phyloP scores from a whole-genome alignment of 2,797 vertebrate genomes.

The Gadopsis bispinosus region DNA sequence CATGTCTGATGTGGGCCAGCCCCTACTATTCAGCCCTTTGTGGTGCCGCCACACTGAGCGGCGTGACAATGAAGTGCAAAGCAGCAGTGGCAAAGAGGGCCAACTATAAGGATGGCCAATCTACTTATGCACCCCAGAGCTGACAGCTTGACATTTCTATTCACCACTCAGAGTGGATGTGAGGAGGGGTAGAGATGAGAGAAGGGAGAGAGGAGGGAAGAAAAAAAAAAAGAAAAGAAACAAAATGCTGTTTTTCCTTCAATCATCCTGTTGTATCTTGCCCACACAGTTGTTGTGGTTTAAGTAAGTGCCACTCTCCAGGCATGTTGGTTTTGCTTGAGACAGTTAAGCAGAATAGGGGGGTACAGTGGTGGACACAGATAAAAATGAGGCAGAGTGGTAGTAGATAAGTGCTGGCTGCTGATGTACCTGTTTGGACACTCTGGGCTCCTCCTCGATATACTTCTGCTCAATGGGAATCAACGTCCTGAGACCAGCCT shows the following conservation, averaged over 20 bases:
- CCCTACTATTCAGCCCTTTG: constrained; percentile 87
- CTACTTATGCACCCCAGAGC: constrained; percentile 87
- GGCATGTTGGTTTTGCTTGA: constrained; percentile 65
- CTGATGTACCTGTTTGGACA: constrained; percentile 96
- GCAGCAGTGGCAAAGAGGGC: constrained; percentile 85
- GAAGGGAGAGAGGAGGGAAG: constrained; percentile 63
- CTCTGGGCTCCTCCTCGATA: constrained; percentile 96
- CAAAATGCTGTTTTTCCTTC: constrained; percentile 79
- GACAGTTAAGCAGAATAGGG: constrained; percentile 50
- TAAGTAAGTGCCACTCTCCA: constrained; percentile 68
- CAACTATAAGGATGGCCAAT: constrained; percentile 87
- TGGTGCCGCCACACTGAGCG: constrained; percentile 86
- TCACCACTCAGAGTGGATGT: constrained; percentile 82
- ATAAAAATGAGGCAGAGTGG: constrained; percentile 45
- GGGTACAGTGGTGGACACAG: constrained; percentile 41
- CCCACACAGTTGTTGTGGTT: constrained; percentile 76
- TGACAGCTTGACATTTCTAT: constrained; percentile 91
- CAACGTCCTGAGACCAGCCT: constrained; percentile 95
- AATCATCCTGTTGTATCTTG: constrained; percentile 79
- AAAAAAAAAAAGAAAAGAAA: constrained; percentile 52
- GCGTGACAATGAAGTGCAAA: constrained; percentile 87
- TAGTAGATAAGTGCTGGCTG: constrained; percentile 31
- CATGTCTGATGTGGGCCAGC: constrained; percentile 86
- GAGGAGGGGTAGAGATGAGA: constrained; percentile 58
- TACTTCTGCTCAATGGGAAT: constrained; percentile 98